phyloP scores from a whole-genome alignment of 1,140 invertebrate species.

The Maniola jurtina region DNA sequence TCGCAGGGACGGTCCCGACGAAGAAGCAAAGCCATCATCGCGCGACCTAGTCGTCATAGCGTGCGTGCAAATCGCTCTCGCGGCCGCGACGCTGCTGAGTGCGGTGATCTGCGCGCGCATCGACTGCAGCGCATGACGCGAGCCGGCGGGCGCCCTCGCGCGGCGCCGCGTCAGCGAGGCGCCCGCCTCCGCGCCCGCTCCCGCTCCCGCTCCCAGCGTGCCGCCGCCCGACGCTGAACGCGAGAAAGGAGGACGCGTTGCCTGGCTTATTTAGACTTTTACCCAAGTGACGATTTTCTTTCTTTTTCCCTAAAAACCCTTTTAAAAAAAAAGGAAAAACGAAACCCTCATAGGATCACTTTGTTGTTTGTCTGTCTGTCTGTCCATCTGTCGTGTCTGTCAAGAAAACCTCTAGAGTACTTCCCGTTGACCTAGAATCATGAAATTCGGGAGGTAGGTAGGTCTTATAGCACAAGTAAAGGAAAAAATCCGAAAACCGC shows the following conservation, averaged over 20 bases:
- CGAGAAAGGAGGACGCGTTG: constrained; percentile 58
- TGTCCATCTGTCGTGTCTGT: too few relatives aligned
- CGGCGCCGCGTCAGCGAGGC: constrained; percentile 63
- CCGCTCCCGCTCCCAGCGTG: constrained; percentile 36
- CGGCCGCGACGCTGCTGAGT: constrained; percentile 56
- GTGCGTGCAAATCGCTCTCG: constrained; percentile 61
- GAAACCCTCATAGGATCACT: too few relatives aligned
- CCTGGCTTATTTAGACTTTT: constrained; percentile 60
- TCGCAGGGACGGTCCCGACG: constrained; percentile 46
- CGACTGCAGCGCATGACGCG: constrained; percentile 59
- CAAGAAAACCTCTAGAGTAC: too few relatives aligned
- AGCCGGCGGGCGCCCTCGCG: constrained; percentile 53
- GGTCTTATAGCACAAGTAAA: too few relatives aligned
- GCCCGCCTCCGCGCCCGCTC: constrained; percentile 43
- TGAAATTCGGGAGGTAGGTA: too few relatives aligned
- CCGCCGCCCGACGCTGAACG: constrained; percentile 47
- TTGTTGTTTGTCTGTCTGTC: too few relatives aligned
- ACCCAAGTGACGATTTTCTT: neutral
- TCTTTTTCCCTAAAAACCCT: too few relatives aligned
- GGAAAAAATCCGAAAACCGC: too few relatives aligned
- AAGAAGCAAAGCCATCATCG: constrained; percentile 56
- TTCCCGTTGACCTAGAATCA: too few relatives aligned
- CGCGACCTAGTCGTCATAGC: constrained; percentile 69
- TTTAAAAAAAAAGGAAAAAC: too few relatives aligned
- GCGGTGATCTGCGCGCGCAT: constrained; percentile 60